Evolutionary conservation across 1,140 invertebrate species (phyloP).

Genomic region (Propsilocerus akamusi): DNA sequence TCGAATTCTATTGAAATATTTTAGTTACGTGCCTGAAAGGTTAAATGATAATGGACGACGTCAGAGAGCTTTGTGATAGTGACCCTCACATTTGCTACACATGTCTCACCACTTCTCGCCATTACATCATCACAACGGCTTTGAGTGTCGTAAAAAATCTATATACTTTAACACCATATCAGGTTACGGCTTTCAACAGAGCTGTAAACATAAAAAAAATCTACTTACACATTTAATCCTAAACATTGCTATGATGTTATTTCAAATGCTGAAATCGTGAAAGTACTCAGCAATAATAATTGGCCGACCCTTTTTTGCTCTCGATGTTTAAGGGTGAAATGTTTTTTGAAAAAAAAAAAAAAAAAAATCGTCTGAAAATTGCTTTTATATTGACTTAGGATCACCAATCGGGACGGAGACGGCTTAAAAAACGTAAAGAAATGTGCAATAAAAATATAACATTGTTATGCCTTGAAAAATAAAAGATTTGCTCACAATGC

Average conservation of each 20-base stretch:
- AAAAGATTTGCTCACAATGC: background rate
- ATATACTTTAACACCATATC: background rate
- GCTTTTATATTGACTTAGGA: constrained; percentile 4
- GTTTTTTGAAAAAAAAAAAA: background rate
- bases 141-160: background rate
- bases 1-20: background rate
- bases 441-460: background rate
- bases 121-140: background rate
- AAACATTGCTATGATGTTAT: background rate
- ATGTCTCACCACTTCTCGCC: background rate
- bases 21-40: background rate
- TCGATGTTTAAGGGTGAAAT: no score
- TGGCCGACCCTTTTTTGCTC: no score
- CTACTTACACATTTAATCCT: constrained; percentile 2
- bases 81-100: constrained; percentile 1
- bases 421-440: no score
- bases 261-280: no score
- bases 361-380: background rate
- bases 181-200: no score
- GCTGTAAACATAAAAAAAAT: background rate
- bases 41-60: background rate
- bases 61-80: background rate
- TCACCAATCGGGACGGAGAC: no score
- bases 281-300: no score
- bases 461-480: background rate